Percentiles rank a stretch among this genome's conserved stretches.
Conservation (phyloP, 2,797 vertebrate genomes). For the Rhynchonycteris naso region DNA sequence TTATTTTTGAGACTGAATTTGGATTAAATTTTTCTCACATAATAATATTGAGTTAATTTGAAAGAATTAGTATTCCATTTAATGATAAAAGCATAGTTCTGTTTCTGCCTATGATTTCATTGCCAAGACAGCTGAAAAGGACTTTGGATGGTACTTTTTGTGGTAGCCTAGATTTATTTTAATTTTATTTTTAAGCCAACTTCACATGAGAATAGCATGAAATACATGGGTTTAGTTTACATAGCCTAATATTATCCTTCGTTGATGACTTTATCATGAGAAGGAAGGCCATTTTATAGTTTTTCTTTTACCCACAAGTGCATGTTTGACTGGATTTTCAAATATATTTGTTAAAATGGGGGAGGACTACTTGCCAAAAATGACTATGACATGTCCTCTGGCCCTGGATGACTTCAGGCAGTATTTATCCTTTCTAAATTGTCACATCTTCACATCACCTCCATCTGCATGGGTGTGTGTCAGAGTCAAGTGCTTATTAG, state of each 20-base stretch:
- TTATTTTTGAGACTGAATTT: constrained; percentile 8
- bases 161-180: constrained; percentile 15
- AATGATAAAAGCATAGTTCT: neutral
- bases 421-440: constrained; percentile 26
- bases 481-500: neutral
- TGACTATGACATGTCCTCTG: neutral
- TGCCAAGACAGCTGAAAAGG: neutral
- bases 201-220: neutral
- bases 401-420: neutral
- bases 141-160: neutral
- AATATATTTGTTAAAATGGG: neutral
- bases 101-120: neutral
- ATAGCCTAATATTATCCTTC: neutral
- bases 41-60: constrained; percentile 10
- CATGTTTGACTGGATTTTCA: constrained; percentile 53
- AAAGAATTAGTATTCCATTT: neutral
- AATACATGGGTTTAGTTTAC: neutral
- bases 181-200: neutral
- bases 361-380: neutral
- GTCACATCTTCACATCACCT: neutral
- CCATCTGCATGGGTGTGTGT: neutral
- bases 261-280: constrained; percentile 17
- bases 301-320: constrained; percentile 47
- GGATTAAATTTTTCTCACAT: neutral
- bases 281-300: neutral